A percentile compares a stretch with the other conserved stretches of the same genome.
Evolutionary conservation across 1,140 invertebrate species (phyloP).

Genomic region (Streblospio benedicti): DNA sequence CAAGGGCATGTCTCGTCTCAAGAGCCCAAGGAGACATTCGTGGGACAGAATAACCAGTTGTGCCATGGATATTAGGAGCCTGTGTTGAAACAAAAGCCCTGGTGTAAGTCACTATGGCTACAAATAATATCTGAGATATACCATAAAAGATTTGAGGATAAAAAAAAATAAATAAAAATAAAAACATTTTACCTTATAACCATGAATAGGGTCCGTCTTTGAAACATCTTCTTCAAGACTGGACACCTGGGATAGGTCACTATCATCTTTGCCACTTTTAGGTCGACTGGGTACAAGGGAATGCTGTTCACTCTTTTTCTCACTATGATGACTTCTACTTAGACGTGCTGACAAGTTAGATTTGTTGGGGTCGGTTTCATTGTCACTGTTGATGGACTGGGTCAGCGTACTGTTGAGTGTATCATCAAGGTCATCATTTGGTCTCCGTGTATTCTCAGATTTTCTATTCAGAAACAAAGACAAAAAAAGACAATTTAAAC

Average conservation of each 20-base stretch:
- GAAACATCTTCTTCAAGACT: background rate
- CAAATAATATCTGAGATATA: background rate
- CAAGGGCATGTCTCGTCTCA: slow-evolving; percentile 34
- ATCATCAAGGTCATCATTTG: background rate
- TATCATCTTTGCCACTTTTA: background rate
- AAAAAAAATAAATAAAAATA: background rate
- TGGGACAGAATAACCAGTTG: background rate
- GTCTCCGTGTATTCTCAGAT: background rate
- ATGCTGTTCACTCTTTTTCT: background rate
- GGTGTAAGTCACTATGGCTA: background rate
- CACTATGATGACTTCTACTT: background rate
- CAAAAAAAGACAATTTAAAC: background rate
- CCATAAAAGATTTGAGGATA: background rate
- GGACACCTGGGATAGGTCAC: background rate
- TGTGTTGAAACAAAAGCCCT: background rate
- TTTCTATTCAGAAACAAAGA: background rate
- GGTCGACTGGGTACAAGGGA: background rate
- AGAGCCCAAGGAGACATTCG: slow-evolving; percentile 36
- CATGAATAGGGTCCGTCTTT: too few species aligned
- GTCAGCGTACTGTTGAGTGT: background rate
- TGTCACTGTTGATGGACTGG: background rate
- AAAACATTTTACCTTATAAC: background rate
- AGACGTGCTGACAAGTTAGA: too few species aligned
- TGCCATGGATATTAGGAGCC: background rate
- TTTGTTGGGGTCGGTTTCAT: background rate